Base-by-base conservation (phyloP, 1,140 invertebrate genomes). In the Spodoptera frugiperda region DNA sequence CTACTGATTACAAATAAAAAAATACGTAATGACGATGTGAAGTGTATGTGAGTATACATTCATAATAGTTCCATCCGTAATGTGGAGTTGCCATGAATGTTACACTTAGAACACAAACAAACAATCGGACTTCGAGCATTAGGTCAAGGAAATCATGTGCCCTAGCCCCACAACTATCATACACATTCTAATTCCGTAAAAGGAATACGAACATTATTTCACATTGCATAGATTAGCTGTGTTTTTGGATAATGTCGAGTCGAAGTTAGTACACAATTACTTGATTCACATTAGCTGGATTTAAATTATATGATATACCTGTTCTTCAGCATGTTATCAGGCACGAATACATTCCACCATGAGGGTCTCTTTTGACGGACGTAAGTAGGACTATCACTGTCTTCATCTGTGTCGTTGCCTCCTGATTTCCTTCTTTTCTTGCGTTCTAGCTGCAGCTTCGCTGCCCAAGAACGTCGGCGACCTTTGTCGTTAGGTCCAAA, bases 281-380 rank as follows among this genome's bases (percentile, higher is more conserved):
- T 55, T 5, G 15, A 25, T 49, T 11, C 21, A 15, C 21, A 21
- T 39, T 39, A 39, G 33, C 6, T 6, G 33, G 8, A 25, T 25
- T 25, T 25, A 25, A 39, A 39, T 4, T 2, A 30, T 33, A 10
- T 12, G 39, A 48, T 9, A 67, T 90, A 96, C 96, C 96, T 96
- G 91, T 95, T 94, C 84, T 96, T 96, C 72, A 95, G 93, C 87
- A 94, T 91, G 89, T 96, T 95, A 83, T 97, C 97, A 70, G 96
- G 96, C 8, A 97, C 96, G 82, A 98, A 97, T 33, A 97, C 96
- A 86, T 97, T 97, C 97, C 97, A 98, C 97, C 97, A 98, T 12
- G 97, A 97, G 10, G 96, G 95, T 75, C 97, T 94, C 85, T 97
- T 97, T 86, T 97, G 96, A 15, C 97, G 94, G 3, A 95, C 90